Base-by-base conservation (phyloP, 2,888 invertebrate species). In the Ametastegia equiseti region DNA sequence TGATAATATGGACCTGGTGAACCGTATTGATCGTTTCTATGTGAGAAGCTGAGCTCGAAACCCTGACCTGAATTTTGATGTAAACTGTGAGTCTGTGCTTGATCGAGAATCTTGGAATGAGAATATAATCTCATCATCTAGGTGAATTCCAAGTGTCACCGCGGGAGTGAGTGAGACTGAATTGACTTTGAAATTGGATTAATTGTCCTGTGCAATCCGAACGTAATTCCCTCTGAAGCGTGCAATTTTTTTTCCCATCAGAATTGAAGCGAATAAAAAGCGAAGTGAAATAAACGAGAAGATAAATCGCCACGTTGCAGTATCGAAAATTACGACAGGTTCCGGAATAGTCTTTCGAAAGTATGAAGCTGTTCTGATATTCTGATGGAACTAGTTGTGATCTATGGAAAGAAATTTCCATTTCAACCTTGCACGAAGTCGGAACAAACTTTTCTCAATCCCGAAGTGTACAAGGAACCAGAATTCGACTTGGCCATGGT, bases 31-130 rank as follows among this genome's bases (percentile, higher is more conserved):
- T 69, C 15, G 3, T n/a, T n/a, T 69, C n/a, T 23, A 13, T 23
- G 19, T 45, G 42, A 45, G 45, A 69, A 27, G 27, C 69, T 23
- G 39, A 69, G 23, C 45, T 23, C 5, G n/a, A n/a, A n/a, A 69
- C 11, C 27, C 45, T 69, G 69, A 69, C 69, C 71, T 47, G 27
- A 42, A 71, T 71, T 71, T 47, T 30, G 7, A 71, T 47, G 27
- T 2, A 39, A 39, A 39, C 39, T 27, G 67, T n/a, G 9, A 67
- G 39, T n/a, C 67, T 67, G 36, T 36, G 54, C 54, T 19, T n/a
- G 54, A 5, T 54, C n/a, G 54, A 54, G 54, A 19, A 19, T 54
- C n/a, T 54, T 19, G 11, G 54, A 67, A 67, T 33, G 23, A 39
- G 39, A 39, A 60, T 30, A 27, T 39, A 67, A 67, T 67, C 67